Conservation (phyloP, 2,888 invertebrate genomes). For the Cinara cedri region DNA sequence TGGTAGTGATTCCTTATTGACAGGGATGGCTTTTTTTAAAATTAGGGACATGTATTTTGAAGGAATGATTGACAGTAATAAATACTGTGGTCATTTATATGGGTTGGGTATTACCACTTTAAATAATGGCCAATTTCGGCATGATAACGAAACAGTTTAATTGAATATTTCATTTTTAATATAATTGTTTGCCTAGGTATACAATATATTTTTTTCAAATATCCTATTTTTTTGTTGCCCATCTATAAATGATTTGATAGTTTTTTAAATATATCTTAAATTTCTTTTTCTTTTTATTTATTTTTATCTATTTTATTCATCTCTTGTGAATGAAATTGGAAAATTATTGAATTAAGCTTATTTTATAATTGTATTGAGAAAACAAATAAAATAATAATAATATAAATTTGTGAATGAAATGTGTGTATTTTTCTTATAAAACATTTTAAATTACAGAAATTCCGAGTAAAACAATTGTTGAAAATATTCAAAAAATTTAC, state of each 20-base stretch:
- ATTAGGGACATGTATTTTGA: slow-evolving; percentile 99
- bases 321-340: slow-evolving; percentile 35
- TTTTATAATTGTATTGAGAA: slow-evolving; percentile 31
- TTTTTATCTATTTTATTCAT: slow-evolving; percentile 39
- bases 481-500: too few species aligned
- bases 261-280: background rate
- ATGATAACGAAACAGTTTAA: slow-evolving; percentile 42
- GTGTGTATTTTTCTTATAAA: slow-evolving; percentile 5
- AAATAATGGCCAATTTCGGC: slow-evolving; percentile 52
- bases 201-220: slow-evolving; percentile 9
- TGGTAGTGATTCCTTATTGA: slow-evolving; percentile 95
- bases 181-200: too few species aligned
- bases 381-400: slow-evolving; percentile 8
- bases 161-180: background rate
- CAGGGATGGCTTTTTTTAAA: slow-evolving; percentile 99
- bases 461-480: too few species aligned
- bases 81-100: slow-evolving; percentile 91
- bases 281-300: slow-evolving; percentile 13
- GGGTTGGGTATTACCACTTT: slow-evolving; percentile 57
- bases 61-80: slow-evolving; percentile 96
- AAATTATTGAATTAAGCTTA: slow-evolving; percentile 37
- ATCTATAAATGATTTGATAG: slow-evolving; percentile 1
- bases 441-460: background rate
- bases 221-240: slow-evolving; percentile 10
- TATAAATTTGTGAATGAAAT: background rate